Percentiles rank a stretch among this genome's conserved stretches.
These are phyloP conservation scores for Notarius quadriscutis DNA, from an alignment of 2,113 vertebrate species.

Conservation along the genomic window DNA sequence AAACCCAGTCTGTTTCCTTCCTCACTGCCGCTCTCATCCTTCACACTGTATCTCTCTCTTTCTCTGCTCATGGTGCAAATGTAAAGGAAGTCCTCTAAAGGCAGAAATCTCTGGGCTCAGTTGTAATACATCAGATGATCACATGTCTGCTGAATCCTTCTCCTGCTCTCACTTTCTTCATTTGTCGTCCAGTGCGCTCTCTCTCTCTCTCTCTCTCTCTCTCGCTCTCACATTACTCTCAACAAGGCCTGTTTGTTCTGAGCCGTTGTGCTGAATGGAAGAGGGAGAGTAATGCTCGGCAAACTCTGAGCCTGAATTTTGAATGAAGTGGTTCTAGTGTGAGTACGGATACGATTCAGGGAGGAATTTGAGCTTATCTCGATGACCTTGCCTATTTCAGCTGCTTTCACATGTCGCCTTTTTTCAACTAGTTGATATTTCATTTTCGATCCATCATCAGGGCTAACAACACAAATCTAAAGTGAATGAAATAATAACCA, in stretches of 20 bases:
- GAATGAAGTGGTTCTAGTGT: conserved; percentile 6
- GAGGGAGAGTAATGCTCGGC: conserved; percentile 17
- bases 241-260: conserved; percentile 38
- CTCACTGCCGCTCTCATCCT: conserved; percentile 23
- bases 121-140: conserved; percentile 2
- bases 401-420: neutral
- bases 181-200: neutral
- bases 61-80: conserved; percentile 17
- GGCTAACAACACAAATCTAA: neutral
- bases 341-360: conserved; percentile 8
- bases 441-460: neutral
- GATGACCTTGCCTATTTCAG: neutral
- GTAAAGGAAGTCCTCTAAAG: conserved; percentile 25
- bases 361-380: conserved; percentile 3
- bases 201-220: conserved; percentile 17
- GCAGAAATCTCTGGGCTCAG: conserved; percentile 26
- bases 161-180: neutral
- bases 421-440: neutral
- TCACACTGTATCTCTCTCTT: neutral
- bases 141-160: neutral
- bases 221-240: conserved; percentile 3
- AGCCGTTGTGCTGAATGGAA: conserved; percentile 16
- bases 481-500: conserved; percentile 1
- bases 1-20: conserved; percentile 56
- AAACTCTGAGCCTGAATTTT: conserved; percentile 21